phyloP scores from a whole-genome alignment of 2,113 vertebrate genomes.

The Rhea americana region DNA sequence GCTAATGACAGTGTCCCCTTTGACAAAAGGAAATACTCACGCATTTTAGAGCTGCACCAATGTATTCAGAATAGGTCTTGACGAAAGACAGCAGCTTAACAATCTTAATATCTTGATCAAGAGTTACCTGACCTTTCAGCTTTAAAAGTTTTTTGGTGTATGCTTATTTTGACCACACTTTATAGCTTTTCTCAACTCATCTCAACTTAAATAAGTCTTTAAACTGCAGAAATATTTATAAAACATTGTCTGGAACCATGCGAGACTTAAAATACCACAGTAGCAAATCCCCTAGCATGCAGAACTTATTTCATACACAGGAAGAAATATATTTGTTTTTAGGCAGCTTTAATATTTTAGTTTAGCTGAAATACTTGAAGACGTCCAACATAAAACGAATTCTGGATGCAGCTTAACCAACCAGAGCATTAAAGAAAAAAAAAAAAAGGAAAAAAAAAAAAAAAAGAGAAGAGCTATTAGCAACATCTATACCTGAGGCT shows the following conservation, averaged over 20 bases:
- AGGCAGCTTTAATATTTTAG: background rate
- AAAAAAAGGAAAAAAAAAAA: too few relatives aligned
- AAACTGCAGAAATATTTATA: slow-evolving; percentile 60
- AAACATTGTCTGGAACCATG: slow-evolving; percentile 56
- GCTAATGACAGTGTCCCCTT: rapidly evolving
- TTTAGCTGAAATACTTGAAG: slow-evolving; percentile 14
- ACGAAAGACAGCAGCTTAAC: background rate
- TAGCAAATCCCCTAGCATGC: slow-evolving; percentile 46
- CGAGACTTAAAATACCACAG: slow-evolving; percentile 66
- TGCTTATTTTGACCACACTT: slow-evolving; percentile 41
- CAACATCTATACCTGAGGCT: background rate
- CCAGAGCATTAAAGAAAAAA: background rate
- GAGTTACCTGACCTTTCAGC: slow-evolving; percentile 16
- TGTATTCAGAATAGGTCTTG: background rate
- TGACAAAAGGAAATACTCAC: background rate
- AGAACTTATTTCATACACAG: slow-evolving; percentile 15
- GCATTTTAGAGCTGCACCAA: background rate
- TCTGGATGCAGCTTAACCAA: background rate
- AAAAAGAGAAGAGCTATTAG: background rate
- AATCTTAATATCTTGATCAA: background rate
- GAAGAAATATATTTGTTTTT: background rate
- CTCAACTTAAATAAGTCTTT: slow-evolving; percentile 39
- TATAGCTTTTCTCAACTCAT: slow-evolving; percentile 43
- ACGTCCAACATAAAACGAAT: background rate
- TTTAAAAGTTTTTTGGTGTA: background rate